phyloP scores from a whole-genome alignment of 2,113 vertebrate species.

The Salminus brasiliensis region DNA sequence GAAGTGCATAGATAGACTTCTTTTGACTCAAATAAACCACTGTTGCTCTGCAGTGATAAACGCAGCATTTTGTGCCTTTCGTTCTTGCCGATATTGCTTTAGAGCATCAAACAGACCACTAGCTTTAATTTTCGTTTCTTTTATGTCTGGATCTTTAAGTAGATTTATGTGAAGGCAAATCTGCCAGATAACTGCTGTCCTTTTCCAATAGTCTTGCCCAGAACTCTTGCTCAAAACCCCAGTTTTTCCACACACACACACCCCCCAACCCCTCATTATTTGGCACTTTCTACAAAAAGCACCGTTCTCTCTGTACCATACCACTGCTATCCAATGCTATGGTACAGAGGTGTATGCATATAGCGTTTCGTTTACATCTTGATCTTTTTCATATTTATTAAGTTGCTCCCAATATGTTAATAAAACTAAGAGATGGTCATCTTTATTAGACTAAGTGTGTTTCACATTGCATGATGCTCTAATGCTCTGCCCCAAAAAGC shows the following conservation, averaged over 20 bases:
- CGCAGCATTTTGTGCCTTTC: conserved; percentile 41
- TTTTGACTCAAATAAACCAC: conserved; percentile 42
- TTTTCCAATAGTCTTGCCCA: not conserved
- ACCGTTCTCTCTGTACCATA: not conserved
- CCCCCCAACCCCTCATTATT: too few species aligned
- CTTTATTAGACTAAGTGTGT: too few species aligned
- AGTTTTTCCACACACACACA: too few species aligned
- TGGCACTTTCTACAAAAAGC: not conserved
- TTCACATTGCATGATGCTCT: not conserved
- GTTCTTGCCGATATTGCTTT: not conserved
- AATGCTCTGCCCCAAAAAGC: too few species aligned
- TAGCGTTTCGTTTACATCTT: not conserved
- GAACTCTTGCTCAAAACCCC: too few species aligned
- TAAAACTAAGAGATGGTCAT: not conserved
- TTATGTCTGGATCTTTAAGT: not conserved
- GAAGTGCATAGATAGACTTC: not conserved
- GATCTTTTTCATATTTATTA: not conserved
- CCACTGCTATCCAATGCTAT: conserved; percentile 15
- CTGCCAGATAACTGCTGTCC: not conserved
- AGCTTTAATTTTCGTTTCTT: not conserved
- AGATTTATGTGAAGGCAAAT: not conserved
- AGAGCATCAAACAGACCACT: not conserved
- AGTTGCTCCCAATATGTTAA: too few species aligned
- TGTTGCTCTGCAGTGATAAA: conserved; percentile 32
- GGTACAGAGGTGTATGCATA: not conserved